These are phyloP conservation scores for Choristoneura fumiferana DNA, from an alignment of 1,140 invertebrate species.

Conservation along the genomic window DNA sequence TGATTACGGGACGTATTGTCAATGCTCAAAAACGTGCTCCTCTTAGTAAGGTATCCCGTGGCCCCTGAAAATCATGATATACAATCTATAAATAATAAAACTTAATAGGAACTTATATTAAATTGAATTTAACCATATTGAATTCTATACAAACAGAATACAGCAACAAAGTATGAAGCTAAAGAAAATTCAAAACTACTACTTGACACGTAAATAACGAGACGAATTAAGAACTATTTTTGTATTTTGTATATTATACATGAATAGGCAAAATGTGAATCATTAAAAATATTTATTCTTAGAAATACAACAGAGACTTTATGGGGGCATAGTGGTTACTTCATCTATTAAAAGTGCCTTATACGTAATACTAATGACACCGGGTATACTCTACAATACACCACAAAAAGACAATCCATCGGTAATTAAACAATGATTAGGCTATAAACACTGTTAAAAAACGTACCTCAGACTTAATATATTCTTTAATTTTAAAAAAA, in stretches of 20 bases:
- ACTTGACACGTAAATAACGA: constrained; percentile 34
- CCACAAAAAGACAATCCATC: constrained; percentile 16
- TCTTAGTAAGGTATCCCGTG: constrained; percentile 52
- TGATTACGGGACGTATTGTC: constrained; percentile 39
- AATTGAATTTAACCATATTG: too few relatives aligned
- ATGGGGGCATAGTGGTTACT: constrained; percentile 50
- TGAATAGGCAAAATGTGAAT: constrained; percentile 75
- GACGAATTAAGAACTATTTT: constrained; percentile 50
- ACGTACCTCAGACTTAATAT: constrained; percentile 52
- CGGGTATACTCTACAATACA: constrained; percentile 20
- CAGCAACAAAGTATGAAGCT: background rate
- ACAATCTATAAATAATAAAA: constrained; percentile 9
- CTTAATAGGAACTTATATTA: background rate
- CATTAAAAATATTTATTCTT: constrained; percentile 71
- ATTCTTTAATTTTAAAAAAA: constrained; percentile 35
- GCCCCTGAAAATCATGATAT: constrained; percentile 52
- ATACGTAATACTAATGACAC: constrained; percentile 40
- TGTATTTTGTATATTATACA: constrained; percentile 75
- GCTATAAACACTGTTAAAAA: constrained; percentile 49
- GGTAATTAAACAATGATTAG: constrained; percentile 30
- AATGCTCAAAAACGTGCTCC: constrained; percentile 41
- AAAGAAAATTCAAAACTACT: background rate
- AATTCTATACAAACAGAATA: constrained; percentile 18
- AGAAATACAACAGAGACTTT: constrained; percentile 60
- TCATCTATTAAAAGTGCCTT: constrained; percentile 58